Evolutionary conservation across 1,140 invertebrate species (phyloP), one percentile per base, ranked within the genome.

Genomic region (Bombus polaris): DNA sequence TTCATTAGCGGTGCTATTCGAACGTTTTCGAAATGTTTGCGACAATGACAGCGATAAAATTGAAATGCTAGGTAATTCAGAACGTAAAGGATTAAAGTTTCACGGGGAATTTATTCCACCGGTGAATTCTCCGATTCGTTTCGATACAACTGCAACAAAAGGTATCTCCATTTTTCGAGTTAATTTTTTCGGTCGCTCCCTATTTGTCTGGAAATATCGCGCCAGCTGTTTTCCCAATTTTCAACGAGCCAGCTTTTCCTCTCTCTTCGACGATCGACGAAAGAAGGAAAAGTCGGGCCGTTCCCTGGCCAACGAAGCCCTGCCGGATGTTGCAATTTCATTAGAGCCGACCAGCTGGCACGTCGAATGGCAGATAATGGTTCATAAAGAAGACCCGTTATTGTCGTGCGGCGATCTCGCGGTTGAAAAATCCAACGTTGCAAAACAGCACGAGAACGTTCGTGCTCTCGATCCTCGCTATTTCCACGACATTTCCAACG

Each of bases 301-400:
- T 18, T 78, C 53, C 32, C 65, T 32, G 66, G 15, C 25, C 76
- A 32, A 44, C 53, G 25, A 65, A 77, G 59, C 53, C 44, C 57
- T 65, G 57, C 80, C 87, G 88, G 88, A 89, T 89, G 83, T 76
- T 83, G 87, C 87, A 75, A 75, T 89, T 80, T 89, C 88, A 79
- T 80, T 75, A 66, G 85, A 78, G 70, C 53, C 80, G 81, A 83
- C 80, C 88, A 89, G 86, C 88, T 89, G 88, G 59, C 82, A 86
- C 87, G 86, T 86, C 88, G 84, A 91, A 83, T 77, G 86, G 74
- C 85, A 81, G 92, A 91, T 92, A 91, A 93, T 92, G 88, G 91
- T 91, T 92, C 88, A 82, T 89, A 90, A 93, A 91, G 92, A 91
- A 92, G 32, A 86, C 68, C 86, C 80, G 86, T 93, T 92, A 92